Evolutionary conservation across 2,797 vertebrate genomes (phyloP), one percentile per base, ranked within the genome.

Genomic region (Acipenser ruthenus): DNA sequence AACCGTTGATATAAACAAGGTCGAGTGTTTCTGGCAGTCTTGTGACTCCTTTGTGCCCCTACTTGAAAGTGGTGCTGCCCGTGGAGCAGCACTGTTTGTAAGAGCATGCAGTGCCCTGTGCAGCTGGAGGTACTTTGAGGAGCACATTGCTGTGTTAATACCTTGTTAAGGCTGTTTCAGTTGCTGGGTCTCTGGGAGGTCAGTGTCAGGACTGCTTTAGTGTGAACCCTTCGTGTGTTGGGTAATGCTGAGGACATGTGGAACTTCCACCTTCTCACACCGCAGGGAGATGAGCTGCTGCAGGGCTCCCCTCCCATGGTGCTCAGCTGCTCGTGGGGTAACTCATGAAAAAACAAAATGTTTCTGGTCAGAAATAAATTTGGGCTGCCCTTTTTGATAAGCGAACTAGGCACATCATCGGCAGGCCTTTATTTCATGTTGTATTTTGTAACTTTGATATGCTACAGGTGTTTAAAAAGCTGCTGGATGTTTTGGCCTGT

Each of bases 201-300:
- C 88, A 87, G 73, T 87, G 85, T 92, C 88, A 89, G 83, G 81
- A 84, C 79, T 71, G 49, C 80, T 93, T 93, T 89, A 77, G 78
- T 74, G 76, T 78, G 70, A 85, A 75, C 74, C 72, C 82, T 86
- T 92, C 87, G 91, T 77, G 74, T 81, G 78, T 71, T 69, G 78
- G 84, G 79, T 84, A 80, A 90, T 87, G 73, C 73, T 0, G 65
- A 77, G 80, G 79, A 85, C 76, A 79, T 77, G 82, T 77, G 75
- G 67, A 79, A 74, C 72, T 79, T 74, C 78, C 72, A 59, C 69
- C 59, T 68, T 74, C 73, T 75, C 78, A 75, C 82, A 67, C 73
- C 0, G 58, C 66, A 3, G 79, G 75, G 75, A 80, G 73, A 79
- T 68, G 67, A 37, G 67, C 64, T 60, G 72, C 73, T 73, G 48